Evolutionary conservation across 2,888 invertebrate genomes (phyloP).

Genomic region (Parnassius mnemosyne): DNA sequence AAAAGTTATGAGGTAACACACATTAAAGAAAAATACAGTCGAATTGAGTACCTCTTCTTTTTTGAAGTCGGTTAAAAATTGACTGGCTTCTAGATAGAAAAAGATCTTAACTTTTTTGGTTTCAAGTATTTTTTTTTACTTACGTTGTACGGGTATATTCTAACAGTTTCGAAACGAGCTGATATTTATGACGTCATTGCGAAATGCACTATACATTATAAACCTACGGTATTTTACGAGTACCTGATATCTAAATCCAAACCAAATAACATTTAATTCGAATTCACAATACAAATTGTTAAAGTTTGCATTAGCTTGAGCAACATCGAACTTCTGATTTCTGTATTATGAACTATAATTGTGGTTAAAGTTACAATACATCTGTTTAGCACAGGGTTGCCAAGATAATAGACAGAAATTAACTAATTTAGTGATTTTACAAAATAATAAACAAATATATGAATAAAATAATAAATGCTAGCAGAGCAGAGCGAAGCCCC

Average conservation of each 20-base stretch:
- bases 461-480: too few species aligned
- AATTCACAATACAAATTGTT: slow-evolving; percentile 10
- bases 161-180: neutral
- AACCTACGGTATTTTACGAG: neutral
- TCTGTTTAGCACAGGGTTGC: slow-evolving; percentile 2
- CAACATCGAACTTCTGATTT: neutral
- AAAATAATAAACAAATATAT: too few species aligned
- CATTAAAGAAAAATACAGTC: too few species aligned
- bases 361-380: neutral
- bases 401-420: neutral
- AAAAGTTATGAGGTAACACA: too few species aligned
- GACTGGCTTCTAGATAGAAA: too few species aligned
- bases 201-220: neutral
- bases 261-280: slow-evolving; percentile 9
- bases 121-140: too few species aligned
- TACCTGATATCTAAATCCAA: slow-evolving; percentile 11
- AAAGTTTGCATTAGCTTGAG: neutral
- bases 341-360: neutral
- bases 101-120: too few species aligned
- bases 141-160: too few species aligned
- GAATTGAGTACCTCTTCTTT: too few species aligned
- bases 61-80: too few species aligned
- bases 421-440: neutral
- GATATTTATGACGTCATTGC: neutral
- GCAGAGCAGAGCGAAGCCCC: too few species aligned